A percentile compares a stretch with the other conserved stretches of the same genome.
These are phyloP conservation scores for Xerus rutilus DNA, from an alignment of 2,797 vertebrate genomes.

Conservation along the genomic window DNA sequence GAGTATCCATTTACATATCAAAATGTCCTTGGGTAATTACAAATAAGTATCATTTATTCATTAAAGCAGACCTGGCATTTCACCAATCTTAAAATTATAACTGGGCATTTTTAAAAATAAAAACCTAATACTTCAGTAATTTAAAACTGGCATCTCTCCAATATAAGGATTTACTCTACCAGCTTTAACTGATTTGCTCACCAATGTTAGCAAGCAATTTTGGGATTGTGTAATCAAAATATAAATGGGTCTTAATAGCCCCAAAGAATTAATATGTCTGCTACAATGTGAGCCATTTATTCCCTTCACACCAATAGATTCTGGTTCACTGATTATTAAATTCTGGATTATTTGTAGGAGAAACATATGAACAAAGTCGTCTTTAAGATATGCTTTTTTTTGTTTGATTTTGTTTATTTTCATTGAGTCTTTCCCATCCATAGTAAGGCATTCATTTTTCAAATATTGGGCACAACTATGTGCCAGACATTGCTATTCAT, in stretches of 20 bases:
- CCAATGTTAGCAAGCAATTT: constrained; percentile 74
- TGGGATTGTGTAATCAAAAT: constrained; percentile 80
- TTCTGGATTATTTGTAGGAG: constrained; percentile 79
- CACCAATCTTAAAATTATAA: constrained; percentile 72
- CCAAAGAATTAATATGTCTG: constrained; percentile 79
- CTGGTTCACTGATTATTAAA: constrained; percentile 81
- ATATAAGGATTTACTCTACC: constrained; percentile 61
- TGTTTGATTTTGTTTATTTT: constrained; percentile 80
- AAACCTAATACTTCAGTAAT: constrained; percentile 65
- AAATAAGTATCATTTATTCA: constrained; percentile 73
- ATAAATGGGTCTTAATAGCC: constrained; percentile 78
- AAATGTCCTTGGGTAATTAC: constrained; percentile 59
- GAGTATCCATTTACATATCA: constrained; percentile 58
- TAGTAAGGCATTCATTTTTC: constrained; percentile 58
- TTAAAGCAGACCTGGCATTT: constrained; percentile 65
- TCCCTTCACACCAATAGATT: constrained; percentile 78
- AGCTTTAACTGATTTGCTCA: constrained; percentile 76
- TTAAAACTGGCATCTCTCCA: constrained; percentile 75
- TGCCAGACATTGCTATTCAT: constrained; percentile 54
- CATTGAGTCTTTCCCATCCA: constrained; percentile 16
- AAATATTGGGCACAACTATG: constrained; percentile 21
- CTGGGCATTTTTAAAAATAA: constrained; percentile 20
- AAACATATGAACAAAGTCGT: constrained; percentile 76
- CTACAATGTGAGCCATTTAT: constrained; percentile 76
- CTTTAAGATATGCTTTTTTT: constrained; percentile 70